Evolutionary conservation across 2,797 vertebrate genomes (phyloP).

Genomic region (Iguana delicatissima): DNA sequence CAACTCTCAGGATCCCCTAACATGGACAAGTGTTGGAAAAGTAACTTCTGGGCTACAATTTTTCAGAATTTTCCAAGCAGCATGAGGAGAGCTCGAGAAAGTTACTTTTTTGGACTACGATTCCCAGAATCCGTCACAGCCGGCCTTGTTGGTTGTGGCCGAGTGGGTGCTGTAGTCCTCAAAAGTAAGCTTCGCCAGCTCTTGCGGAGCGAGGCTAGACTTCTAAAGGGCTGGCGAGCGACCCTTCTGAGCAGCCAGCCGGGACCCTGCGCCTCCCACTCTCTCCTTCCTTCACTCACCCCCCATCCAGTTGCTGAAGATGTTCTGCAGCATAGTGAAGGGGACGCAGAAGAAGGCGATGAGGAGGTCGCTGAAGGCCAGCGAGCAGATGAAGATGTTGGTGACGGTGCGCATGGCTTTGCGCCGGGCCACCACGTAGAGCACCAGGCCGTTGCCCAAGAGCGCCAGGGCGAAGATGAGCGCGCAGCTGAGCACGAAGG

Average conservation of each 20-base stretch:
- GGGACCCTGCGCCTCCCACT: not conserved
- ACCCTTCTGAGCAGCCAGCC: not conserved
- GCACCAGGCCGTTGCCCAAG: conserved; percentile 80
- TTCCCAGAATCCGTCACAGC: no score
- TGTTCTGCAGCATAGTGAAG: conserved; percentile 81
- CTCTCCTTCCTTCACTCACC: conserved; percentile 69
- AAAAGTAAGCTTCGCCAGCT: no score
- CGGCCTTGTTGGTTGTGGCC: not conserved
- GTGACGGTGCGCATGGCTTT: conserved; percentile 82
- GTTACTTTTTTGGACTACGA: no score
- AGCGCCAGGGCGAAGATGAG: conserved; percentile 80
- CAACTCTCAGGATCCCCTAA: no score
- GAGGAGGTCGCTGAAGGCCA: conserved; percentile 83
- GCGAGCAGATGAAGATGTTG: conserved; percentile 83
- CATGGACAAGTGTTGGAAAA: no score
- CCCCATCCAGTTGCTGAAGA: conserved; percentile 79
- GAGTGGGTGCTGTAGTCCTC: not conserved
- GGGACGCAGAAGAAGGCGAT: conserved; percentile 84
- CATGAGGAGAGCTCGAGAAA: no score
- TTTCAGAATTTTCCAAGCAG: no score
- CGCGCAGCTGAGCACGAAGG: conserved; percentile 72
- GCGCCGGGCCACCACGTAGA: conserved; percentile 81
- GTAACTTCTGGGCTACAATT: no score
- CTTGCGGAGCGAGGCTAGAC: no score
- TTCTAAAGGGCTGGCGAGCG: no score